Evolutionary conservation across 2,888 invertebrate species (phyloP), one percentile per base, ranked within the genome.

Genomic region (Scelioninae gen. 1): DNA sequence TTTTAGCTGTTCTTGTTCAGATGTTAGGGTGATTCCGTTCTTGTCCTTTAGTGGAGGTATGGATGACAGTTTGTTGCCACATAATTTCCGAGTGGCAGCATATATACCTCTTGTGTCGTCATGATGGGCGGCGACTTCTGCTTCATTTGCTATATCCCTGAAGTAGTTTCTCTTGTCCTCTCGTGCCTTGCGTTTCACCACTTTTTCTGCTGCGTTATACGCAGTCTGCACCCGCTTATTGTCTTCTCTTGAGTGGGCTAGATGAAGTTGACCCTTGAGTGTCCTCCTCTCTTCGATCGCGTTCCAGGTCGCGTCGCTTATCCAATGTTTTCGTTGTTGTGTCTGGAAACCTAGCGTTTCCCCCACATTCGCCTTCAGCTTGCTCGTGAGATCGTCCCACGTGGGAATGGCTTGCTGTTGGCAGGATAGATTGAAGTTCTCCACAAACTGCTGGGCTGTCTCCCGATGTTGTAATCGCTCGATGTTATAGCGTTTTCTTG

Each of bases 121-220:
- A 13, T n/a, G 23, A 15, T 40, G 13, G n/a, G 40, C 53, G 29
- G 53, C 34, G 8, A 10, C 9, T 6, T 68, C 68, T 23, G 34
- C 58, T 71, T 71, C 49, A 38, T 47, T 34, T 0, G 71, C 47
- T 7, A 71, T 8, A 3, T 69, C 69, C 31, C 13, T 43, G 13
- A 23, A 58, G 13, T 13, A 58, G 49, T 58, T 71, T 7, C 49
- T 32, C 49, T 49, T 71, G 58, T 71, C 71, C 49, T 71, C 71
- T 7, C 58, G 71, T 40, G 71, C 71, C 71, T 58, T 47, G 29
- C 34, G 16, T 13, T 71, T 71, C 0, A 58, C 47, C 16, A 15
- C 6, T 47, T 58, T 71, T 34, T 71, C 71, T n/a, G n/a, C n/a
- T n/a, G n/a, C n/a, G n/a, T n/a, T n/a, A n/a, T n/a, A n/a, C n/a